phyloP scores from a whole-genome alignment of 1,140 invertebrate species.

The Eumaeus atala region DNA sequence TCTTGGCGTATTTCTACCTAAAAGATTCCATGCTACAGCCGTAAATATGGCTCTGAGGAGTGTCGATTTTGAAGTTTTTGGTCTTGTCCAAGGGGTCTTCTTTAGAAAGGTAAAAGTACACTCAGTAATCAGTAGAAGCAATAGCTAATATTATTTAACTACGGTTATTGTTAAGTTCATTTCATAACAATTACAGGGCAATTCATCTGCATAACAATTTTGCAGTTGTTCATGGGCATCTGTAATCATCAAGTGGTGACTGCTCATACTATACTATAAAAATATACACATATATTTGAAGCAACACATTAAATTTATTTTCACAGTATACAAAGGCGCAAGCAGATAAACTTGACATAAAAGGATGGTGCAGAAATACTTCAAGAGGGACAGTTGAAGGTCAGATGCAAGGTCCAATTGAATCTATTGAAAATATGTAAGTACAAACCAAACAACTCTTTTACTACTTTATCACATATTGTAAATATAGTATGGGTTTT shows the following conservation, averaged over 20 bases:
- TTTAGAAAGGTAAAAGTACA: slow-evolving; percentile 73
- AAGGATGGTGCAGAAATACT: slow-evolving; percentile 88
- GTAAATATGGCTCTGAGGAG: slow-evolving; percentile 40
- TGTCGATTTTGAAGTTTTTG: slow-evolving; percentile 78
- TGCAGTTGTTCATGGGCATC: too few relatives aligned
- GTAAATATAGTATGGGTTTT: too few relatives aligned
- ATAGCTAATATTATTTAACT: too few relatives aligned
- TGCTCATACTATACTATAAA: too few relatives aligned
- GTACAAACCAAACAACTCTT: too few relatives aligned
- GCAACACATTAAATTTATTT: slow-evolving; percentile 17
- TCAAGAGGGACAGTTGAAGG: slow-evolving; percentile 81
- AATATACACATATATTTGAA: too few relatives aligned
- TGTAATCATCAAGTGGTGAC: too few relatives aligned
- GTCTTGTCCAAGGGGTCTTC: slow-evolving; percentile 79
- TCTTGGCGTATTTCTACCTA: not conserved
- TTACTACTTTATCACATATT: too few relatives aligned
- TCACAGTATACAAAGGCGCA: slow-evolving; percentile 77
- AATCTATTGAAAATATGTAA: slow-evolving; percentile 82
- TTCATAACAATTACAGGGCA: too few relatives aligned
- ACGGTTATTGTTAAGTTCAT: too few relatives aligned
- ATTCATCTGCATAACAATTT: too few relatives aligned
- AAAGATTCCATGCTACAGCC: slow-evolving; percentile 18
- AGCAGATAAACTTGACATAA: slow-evolving; percentile 78
- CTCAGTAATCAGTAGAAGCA: not conserved
- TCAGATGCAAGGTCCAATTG: slow-evolving; percentile 78